Evolutionary conservation across 2,113 vertebrate genomes (phyloP).

Genomic region (Echinops telfairi): DNA sequence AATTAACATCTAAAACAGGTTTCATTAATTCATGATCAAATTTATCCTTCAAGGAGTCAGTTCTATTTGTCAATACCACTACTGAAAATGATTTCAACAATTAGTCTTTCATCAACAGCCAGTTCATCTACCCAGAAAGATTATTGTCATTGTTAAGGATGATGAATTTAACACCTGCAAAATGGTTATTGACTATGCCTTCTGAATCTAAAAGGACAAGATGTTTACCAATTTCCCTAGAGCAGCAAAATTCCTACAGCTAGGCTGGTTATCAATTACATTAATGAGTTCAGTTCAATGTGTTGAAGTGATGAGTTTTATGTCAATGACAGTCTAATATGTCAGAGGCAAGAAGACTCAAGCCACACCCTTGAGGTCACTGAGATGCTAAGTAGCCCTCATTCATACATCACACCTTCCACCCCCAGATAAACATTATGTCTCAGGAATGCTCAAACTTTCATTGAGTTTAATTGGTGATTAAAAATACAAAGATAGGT

Average conservation of each 20-base stretch:
- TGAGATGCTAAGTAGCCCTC: conserved; percentile 33
- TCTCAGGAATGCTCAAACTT: conserved; percentile 5
- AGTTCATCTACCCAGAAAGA: conserved; percentile 65
- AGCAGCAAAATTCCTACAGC: conserved; percentile 70
- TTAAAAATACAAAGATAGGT: conserved; percentile 32
- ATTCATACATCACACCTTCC: not conserved
- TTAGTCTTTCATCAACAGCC: conserved; percentile 72
- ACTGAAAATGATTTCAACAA: conserved; percentile 68
- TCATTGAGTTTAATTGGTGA: conserved; percentile 15
- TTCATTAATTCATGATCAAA: conserved; percentile 71
- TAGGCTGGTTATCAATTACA: conserved; percentile 74
- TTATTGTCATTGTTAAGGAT: conserved; percentile 64
- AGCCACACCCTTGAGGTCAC: conserved; percentile 53
- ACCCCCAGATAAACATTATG: not conserved
- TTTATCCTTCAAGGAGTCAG: conserved; percentile 66
- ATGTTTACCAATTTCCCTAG: conserved; percentile 78
- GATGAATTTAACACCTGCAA: conserved; percentile 59
- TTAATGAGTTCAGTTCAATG: conserved; percentile 78
- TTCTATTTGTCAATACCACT: conserved; percentile 66
- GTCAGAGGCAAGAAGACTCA: conserved; percentile 65
- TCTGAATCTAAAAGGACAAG: conserved; percentile 79
- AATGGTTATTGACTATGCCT: conserved; percentile 73
- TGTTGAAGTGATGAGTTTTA: conserved; percentile 77
- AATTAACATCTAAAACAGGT: conserved; percentile 68
- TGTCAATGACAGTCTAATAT: conserved; percentile 67